Evolutionary conservation across 2,113 vertebrate species (phyloP).

Genomic region (Mola mola): DNA sequence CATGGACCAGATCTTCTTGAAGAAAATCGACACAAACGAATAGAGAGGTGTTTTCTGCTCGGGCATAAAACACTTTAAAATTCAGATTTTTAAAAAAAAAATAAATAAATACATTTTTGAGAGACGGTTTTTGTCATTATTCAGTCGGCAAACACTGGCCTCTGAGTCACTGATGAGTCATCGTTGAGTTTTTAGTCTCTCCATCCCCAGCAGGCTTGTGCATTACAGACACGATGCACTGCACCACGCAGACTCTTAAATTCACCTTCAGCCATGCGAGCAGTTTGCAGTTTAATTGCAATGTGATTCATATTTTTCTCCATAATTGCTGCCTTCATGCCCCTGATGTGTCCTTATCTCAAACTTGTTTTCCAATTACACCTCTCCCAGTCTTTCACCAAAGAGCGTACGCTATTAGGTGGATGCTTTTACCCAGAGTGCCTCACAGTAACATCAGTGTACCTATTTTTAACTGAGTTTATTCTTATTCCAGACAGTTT

Average conservation of each 20-base stretch:
- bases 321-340: constrained; percentile 1
- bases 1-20: too few relatives aligned
- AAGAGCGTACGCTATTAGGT: neutral
- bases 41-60: too few relatives aligned
- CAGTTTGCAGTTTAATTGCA: constrained; percentile 1
- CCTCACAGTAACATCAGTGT: neutral
- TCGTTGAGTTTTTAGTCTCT: constrained; percentile 1
- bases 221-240: too few relatives aligned
- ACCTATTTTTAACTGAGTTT: constrained; percentile 9
- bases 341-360: neutral
- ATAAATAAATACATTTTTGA: neutral
- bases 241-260: constrained; percentile 11
- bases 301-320: constrained; percentile 15
- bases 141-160: constrained; percentile 2
- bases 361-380: constrained; percentile 20
- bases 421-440: constrained; percentile 16
- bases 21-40: too few relatives aligned
- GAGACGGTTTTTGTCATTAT: neutral
- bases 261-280: constrained; percentile 3
- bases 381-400: constrained; percentile 4
- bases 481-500: too few relatives aligned
- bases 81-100: neutral
- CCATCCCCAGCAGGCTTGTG: too few relatives aligned
- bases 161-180: constrained; percentile 37
- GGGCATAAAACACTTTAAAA: neutral